Percentiles rank a stretch among this genome's conserved stretches.
Conservation (phyloP, 2,888 invertebrate species). For the Ochropleura plecta region DNA sequence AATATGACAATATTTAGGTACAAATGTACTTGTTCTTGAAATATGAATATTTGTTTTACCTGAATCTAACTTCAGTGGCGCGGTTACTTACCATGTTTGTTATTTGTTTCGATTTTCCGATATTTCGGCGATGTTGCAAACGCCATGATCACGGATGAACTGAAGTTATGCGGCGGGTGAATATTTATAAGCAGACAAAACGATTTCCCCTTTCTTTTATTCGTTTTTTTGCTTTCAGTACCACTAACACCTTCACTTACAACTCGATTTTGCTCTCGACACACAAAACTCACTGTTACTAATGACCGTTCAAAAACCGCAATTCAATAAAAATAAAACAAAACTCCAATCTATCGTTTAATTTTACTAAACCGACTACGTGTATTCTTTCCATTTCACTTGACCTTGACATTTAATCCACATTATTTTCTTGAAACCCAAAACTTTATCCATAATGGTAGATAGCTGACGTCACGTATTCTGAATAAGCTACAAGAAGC, state of each 20-base stretch:
- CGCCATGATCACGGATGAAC: too few relatives aligned
- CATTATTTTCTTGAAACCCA: conserved; percentile 26
- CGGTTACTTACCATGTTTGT: too few relatives aligned
- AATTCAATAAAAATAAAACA: conserved; percentile 5
- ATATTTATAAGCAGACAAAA: too few relatives aligned
- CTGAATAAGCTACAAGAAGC: conserved; percentile 27
- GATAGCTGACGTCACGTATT: conserved; percentile 41
- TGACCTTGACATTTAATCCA: conserved; percentile 28
- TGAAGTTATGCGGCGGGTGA: too few relatives aligned
- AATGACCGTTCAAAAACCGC: neutral
- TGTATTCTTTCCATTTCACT: conserved; percentile 17
- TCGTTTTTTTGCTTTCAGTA: too few relatives aligned
- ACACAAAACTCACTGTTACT: too few relatives aligned
- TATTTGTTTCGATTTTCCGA: too few relatives aligned
- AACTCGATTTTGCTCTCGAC: too few relatives aligned
- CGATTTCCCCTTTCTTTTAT: too few relatives aligned
- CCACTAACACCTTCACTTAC: too few relatives aligned
- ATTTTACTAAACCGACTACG: conserved; percentile 22
- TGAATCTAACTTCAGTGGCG: neutral
- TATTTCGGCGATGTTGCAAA: too few relatives aligned
- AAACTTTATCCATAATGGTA: conserved; percentile 53
- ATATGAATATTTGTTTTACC: neutral
- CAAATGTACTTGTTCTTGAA: neutral
- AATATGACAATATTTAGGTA: neutral
- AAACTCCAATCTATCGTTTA: neutral